Conservation (phyloP, 2,113 vertebrate species). For the Phodopus roborovskii region DNA sequence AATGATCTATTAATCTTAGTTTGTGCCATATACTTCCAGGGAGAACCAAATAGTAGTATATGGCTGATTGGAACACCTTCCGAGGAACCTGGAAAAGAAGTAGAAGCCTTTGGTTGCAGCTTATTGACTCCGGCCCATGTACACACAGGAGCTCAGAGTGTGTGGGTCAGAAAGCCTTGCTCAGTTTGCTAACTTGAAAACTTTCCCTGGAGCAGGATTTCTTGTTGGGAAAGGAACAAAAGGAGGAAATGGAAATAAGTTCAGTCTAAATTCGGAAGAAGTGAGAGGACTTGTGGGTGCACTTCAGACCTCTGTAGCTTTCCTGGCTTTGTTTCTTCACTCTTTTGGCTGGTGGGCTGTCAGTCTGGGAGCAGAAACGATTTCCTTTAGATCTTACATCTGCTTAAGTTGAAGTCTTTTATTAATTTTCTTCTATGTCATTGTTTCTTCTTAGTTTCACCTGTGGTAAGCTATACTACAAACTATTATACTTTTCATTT, state of each 20-base stretch:
- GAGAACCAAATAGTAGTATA: not conserved
- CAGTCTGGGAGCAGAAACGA: not conserved
- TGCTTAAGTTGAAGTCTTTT: not conserved
- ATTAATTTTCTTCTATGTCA: no score
- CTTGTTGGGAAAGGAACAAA: not conserved
- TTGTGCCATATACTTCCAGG: not conserved
- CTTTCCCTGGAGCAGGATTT: not conserved
- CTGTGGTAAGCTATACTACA: not conserved
- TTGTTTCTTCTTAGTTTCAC: not conserved
- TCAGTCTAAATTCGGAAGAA: not conserved
- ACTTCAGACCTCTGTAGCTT: not conserved
- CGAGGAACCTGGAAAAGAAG: not conserved
- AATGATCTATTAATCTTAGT: not conserved
- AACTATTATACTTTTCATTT: not conserved
- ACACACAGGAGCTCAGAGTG: no score
- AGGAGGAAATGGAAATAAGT: not conserved
- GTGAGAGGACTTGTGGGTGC: not conserved
- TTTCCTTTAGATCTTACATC: not conserved
- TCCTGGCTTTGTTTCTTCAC: no score
- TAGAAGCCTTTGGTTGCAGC: not conserved
- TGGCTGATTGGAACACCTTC: not conserved
- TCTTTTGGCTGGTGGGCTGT: not conserved
- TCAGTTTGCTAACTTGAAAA: not conserved
- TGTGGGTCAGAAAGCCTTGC: accelerated
- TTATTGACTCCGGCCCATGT: no score